phyloP scores from a whole-genome alignment of 1,140 invertebrate species.

The Pseudoatta argentina region DNA sequence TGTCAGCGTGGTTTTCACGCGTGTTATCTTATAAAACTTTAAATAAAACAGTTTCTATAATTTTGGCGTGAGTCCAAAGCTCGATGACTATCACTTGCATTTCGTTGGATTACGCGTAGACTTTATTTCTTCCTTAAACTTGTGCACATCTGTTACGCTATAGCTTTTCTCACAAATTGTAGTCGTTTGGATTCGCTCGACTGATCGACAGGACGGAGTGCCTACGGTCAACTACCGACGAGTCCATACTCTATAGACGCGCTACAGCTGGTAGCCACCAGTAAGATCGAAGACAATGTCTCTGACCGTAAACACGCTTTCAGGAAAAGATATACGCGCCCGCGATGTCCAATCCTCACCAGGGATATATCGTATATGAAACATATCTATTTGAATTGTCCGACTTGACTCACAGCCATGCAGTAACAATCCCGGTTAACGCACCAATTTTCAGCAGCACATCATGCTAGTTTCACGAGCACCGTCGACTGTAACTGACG shows the following conservation, averaged over 20 bases:
- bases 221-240: slow-evolving; percentile 40
- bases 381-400: background rate
- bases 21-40: slow-evolving; percentile 30
- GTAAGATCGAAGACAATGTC: slow-evolving; percentile 10
- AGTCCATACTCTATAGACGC: slow-evolving; percentile 51
- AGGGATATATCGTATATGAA: background rate
- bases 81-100: slow-evolving; percentile 45
- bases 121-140: background rate
- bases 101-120: slow-evolving; percentile 43
- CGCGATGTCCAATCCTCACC: background rate
- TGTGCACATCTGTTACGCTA: background rate
- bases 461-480: background rate
- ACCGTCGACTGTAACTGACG: slow-evolving; percentile 20
- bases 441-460: slow-evolving; percentile 6
- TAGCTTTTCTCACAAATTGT: no score
- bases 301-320: slow-evolving; percentile 13
- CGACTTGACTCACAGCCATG: background rate
- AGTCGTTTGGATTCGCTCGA: slow-evolving; percentile 7
- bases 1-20: slow-evolving; percentile 9
- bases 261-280: background rate
- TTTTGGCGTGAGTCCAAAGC: background rate
- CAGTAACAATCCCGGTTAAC: background rate
- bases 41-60: slow-evolving; percentile 13
- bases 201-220: slow-evolving; percentile 60
- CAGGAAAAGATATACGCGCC: background rate